phyloP scores from a whole-genome alignment of 2,113 vertebrate species.

The Epinephelus moara region DNA sequence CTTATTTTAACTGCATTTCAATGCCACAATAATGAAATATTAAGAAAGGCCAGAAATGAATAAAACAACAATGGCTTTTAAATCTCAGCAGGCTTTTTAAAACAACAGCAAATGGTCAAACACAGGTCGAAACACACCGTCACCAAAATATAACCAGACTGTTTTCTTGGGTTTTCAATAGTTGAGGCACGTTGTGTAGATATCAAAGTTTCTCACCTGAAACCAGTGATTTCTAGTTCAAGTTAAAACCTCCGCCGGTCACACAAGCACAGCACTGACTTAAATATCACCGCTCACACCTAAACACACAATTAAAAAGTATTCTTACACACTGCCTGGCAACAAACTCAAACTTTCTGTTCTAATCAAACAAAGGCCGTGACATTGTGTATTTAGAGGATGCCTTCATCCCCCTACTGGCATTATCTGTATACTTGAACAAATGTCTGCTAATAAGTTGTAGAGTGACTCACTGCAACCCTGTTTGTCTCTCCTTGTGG shows the following conservation, averaged over 20 bases:
- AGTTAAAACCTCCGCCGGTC: not conserved
- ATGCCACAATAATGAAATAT: too few relatives aligned
- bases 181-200: not conserved
- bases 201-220: not conserved
- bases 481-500: not conserved
- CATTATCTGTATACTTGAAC: not conserved
- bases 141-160: not conserved
- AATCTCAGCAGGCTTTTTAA: too few relatives aligned
- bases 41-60: too few relatives aligned
- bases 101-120: too few relatives aligned
- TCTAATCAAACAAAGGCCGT: not conserved
- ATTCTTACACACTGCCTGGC: not conserved
- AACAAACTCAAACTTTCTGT: not conserved
- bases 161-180: not conserved
- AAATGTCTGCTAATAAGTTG: conserved; percentile 12
- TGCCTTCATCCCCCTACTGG: not conserved
- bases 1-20: too few relatives aligned
- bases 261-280: not conserved
- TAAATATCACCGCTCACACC: not conserved
- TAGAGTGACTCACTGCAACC: conserved; percentile 22
- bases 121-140: not conserved
- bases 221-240: not conserved
- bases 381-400: conserved; percentile 3
- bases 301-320: not conserved
- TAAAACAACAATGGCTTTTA: too few relatives aligned